Base-by-base conservation (phyloP, 1,140 invertebrate species). In the Trachymyrmex septentrionalis region DNA sequence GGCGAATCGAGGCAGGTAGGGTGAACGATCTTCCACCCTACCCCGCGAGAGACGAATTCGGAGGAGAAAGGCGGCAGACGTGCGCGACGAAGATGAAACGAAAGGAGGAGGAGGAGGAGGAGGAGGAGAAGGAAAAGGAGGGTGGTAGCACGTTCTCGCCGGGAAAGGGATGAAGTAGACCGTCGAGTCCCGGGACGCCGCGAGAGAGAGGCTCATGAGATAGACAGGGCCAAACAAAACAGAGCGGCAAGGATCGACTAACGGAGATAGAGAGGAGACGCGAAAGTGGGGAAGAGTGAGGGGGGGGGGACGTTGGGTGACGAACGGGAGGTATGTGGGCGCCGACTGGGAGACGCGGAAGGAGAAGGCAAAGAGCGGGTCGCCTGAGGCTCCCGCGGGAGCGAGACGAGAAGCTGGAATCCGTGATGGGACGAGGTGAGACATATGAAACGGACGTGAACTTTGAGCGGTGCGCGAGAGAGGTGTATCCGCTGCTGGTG, bases 361-460 rank as follows among this genome's bases (percentile, higher is more conserved):
- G 72, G 76, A 67, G 86, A 67, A 80, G 66, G 85, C 66, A 82
- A 77, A 78, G 80, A 89, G 81, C 71, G 86, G 72, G 90, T 90
- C 84, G 88, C 86, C 67, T 90, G 64, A 86, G 87, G 85, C 88
- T 90, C 72, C 76, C 81, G 86, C 66, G 81, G 63, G 90, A 90
- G 87, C 72, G 90, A 89, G 91, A 91, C 73, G 89, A 92, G 72
- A 81, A 90, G 87, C 75, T 30, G 80, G 88, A 90, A 91, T 92
- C 90, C 87, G 89, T 64, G 91, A 92, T 91, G 87, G 91, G 87
- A 91, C 89, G 93, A 91, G 93, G 93, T 93, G 93, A 93, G 93
- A 93, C 93, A 93, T 92, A 92, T 90, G 93, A 94, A 94, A 93
- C 93, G 92, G 92, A 93, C 92, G 90, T 93, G 92, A 94, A 93